Percentiles rank a stretch among this genome's conserved stretches.
Evolutionary conservation across 2,888 invertebrate species (phyloP).

Genomic region (Spisula solida): DNA sequence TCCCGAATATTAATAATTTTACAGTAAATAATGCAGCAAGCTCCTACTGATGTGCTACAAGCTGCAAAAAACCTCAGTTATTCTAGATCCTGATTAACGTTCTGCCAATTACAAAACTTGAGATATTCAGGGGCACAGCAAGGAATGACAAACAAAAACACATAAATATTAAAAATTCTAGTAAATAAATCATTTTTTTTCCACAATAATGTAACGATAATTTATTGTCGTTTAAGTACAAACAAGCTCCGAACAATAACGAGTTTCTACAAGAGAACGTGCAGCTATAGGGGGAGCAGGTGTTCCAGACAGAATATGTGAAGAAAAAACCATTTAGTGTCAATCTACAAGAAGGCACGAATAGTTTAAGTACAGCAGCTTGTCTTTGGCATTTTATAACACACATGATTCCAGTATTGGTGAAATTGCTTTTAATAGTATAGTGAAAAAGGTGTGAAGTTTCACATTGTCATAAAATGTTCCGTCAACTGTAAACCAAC

Average conservation of each 20-base stretch:
- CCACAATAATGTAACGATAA: background rate
- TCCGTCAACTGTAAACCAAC: too few relatives aligned
- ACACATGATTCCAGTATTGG: background rate
- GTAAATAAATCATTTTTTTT: constrained; percentile 3
- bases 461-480: too few relatives aligned
- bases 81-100: background rate
- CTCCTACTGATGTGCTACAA: too few relatives aligned
- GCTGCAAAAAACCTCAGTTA: background rate
- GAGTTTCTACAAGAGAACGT: background rate
- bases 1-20: too few relatives aligned
- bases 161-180: constrained; percentile 13
- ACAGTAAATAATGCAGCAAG: too few relatives aligned
- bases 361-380: background rate
- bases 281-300: background rate
- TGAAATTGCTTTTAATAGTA: background rate
- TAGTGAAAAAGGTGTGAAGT: too few relatives aligned
- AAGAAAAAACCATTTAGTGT: background rate
- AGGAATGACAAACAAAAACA: background rate
- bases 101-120: background rate
- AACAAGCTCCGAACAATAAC: background rate
- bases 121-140: constrained; percentile 8
- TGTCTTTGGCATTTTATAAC: background rate
- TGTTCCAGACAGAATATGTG: background rate
- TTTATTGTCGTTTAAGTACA: constrained; percentile 4
- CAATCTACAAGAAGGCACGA: background rate